Conservation (phyloP, 2,113 vertebrate genomes). For the Taurulus bubalis region DNA sequence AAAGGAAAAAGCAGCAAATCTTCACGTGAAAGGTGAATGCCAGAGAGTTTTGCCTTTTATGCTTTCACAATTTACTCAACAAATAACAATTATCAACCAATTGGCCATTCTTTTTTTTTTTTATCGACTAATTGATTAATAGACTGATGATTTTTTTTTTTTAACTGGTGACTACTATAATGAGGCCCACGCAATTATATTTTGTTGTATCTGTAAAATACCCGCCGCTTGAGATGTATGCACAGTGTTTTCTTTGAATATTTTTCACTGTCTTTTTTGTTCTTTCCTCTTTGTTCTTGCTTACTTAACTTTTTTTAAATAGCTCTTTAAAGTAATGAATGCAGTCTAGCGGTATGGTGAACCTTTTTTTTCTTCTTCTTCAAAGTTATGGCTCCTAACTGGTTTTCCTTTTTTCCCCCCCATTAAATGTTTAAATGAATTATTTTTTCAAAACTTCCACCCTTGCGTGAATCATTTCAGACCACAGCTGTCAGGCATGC, state of each 20-base stretch:
- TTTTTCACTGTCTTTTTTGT: conserved; percentile 44
- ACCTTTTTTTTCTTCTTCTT: not conserved
- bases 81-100: not conserved
- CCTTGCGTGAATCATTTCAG: conserved; percentile 36
- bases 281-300: conserved; percentile 50
- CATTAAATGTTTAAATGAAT: conserved; percentile 1
- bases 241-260: conserved; percentile 41
- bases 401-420: not conserved
- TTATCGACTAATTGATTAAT: not conserved
- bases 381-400: not conserved
- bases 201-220: not conserved
- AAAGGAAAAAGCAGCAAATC: not conserved
- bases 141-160: not conserved
- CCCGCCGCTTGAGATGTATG: conserved; percentile 1
- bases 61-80: not conserved
- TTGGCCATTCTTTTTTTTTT: not conserved
- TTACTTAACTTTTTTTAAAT: conserved; percentile 37
- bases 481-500: conserved; percentile 48
- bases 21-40: not conserved
- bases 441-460: not conserved
- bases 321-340: conserved; percentile 35
- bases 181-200: not conserved
- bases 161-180: not conserved
- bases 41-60: not conserved
- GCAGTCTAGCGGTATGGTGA: conserved; percentile 6